Conservation (phyloP, 2,888 invertebrate genomes). For the Thumatha senex region DNA sequence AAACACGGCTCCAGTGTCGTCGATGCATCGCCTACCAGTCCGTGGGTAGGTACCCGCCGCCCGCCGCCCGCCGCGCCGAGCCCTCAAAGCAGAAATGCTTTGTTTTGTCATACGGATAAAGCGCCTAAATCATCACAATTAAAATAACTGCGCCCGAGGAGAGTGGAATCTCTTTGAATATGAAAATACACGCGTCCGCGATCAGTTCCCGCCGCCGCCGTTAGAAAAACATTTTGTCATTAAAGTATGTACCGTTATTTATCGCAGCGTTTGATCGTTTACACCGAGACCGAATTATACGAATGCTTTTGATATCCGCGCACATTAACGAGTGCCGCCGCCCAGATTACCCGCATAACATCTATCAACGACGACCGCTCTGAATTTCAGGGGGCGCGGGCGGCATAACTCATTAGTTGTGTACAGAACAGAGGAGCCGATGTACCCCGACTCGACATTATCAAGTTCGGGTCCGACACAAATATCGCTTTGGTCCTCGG, state of each 20-base stretch:
- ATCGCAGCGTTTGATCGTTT: constrained; percentile 44
- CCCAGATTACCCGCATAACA: constrained; percentile 18
- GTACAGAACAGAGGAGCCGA: background rate
- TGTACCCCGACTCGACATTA: too few relatives aligned
- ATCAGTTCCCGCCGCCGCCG: constrained; percentile 11
- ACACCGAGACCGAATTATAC: constrained; percentile 34
- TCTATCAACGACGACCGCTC: constrained; percentile 11
- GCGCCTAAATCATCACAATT: constrained; percentile 70
- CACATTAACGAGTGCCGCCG: constrained; percentile 23
- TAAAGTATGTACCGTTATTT: constrained; percentile 42
- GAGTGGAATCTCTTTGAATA: constrained; percentile 65
- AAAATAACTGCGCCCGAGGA: constrained; percentile 56
- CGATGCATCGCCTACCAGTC: too few relatives aligned
- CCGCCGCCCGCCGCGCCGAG: constrained; percentile 11
- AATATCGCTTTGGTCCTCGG: too few relatives aligned
- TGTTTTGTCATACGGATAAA: constrained; percentile 58
- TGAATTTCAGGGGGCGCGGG: constrained; percentile 9
- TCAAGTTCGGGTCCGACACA: background rate
- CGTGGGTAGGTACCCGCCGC: too few relatives aligned
- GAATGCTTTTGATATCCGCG: constrained; percentile 42
- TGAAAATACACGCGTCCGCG: constrained; percentile 43
- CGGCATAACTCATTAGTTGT: constrained; percentile 3
- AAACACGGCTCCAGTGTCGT: too few relatives aligned
- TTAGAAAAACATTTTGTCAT: constrained; percentile 32
- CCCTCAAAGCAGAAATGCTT: constrained; percentile 51